A percentile compares a stretch with the other conserved stretches of the same genome.
These are phyloP conservation scores for Augochlorella aurata DNA, from an alignment of 2,888 invertebrate genomes.

Conservation along the genomic window DNA sequence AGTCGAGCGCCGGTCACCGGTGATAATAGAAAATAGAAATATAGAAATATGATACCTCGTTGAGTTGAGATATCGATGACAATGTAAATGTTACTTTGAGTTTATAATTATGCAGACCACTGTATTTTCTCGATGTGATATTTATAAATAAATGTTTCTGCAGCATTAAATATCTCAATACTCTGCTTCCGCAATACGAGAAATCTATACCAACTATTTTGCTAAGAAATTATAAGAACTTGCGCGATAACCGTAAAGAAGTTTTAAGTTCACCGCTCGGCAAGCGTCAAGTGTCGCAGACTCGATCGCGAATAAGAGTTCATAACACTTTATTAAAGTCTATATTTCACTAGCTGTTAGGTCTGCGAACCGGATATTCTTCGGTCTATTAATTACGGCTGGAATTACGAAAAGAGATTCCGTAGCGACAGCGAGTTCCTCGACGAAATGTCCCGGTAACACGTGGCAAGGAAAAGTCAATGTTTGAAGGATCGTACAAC, in stretches of 20 bases:
- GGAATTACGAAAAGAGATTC: not conserved
- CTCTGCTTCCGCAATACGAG: not conserved
- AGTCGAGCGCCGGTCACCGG: no score
- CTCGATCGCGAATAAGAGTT: not conserved
- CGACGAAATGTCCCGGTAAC: not conserved
- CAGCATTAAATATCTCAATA: not conserved
- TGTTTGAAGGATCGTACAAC: slow-evolving; percentile 2
- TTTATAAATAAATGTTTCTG: not conserved
- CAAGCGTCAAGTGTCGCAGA: not conserved
- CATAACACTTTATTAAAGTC: not conserved
- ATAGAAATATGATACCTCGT: no score
- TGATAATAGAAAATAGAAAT: no score
- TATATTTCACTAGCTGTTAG: not conserved
- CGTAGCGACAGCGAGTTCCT: not conserved
- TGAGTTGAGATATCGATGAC: no score
- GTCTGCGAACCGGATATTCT: not conserved
- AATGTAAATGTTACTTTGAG: no score
- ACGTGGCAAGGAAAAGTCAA: slow-evolving; percentile 1
- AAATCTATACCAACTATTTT: not conserved
- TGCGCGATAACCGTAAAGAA: not conserved
- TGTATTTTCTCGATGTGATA: not conserved
- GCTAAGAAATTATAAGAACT: not conserved
- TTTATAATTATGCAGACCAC: no score
- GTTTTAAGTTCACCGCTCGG: not conserved
- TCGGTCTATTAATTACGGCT: not conserved